Conservation (phyloP, 2,113 vertebrate genomes). For the Eupsittula cactorum region DNA sequence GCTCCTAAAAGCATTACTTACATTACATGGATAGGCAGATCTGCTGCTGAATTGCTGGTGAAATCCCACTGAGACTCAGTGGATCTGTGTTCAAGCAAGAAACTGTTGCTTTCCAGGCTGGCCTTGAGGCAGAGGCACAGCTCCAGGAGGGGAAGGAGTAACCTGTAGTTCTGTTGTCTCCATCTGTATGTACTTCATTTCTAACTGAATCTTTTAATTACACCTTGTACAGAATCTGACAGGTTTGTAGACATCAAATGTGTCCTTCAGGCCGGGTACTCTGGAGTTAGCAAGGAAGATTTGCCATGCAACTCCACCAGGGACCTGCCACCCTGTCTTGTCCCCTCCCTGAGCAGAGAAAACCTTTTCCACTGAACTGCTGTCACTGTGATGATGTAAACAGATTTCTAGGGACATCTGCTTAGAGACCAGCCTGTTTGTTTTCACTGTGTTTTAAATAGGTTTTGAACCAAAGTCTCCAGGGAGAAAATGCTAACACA, state of each 20-base stretch:
- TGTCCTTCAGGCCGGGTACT: not conserved
- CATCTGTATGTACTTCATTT: not conserved
- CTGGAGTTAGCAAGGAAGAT: not conserved
- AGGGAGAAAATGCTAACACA: slow-evolving; percentile 19
- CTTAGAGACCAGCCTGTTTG: slow-evolving; percentile 26
- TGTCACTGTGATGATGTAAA: not conserved
- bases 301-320: not conserved
- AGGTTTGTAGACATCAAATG: not conserved
- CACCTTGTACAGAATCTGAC: not conserved
- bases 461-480: slow-evolving; percentile 47
- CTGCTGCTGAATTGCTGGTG: not conserved
- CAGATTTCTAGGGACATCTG: slow-evolving; percentile 40
- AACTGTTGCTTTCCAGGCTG: not conserved
- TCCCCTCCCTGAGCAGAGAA: not conserved
- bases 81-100: not conserved
- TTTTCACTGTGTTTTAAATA: slow-evolving; percentile 45
- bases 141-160: not conserved
- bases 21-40: not conserved
- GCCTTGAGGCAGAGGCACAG: not conserved
- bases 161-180: not conserved
- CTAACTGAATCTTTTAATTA: not conserved
- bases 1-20: slow-evolving; percentile 41
- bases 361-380: not conserved
- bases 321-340: not conserved
- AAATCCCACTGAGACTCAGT: not conserved